These are phyloP conservation scores for Heteromyza rotundicornis DNA, from an alignment of 2,888 invertebrate species.

Conservation along the genomic window DNA sequence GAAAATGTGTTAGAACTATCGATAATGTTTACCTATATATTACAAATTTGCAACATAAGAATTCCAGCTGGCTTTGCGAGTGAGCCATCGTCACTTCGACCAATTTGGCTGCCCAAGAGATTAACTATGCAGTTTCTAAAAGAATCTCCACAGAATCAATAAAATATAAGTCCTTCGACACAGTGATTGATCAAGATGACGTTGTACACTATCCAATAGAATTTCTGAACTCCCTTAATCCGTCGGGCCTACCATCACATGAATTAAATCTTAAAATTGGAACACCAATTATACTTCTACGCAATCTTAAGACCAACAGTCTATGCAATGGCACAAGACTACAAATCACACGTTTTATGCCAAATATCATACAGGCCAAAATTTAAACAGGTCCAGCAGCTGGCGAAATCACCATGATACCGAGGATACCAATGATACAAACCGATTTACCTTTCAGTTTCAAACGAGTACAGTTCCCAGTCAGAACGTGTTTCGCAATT, in stretches of 20 bases:
- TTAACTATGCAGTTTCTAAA: not conserved
- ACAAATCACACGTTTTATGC: slow-evolving; percentile 35
- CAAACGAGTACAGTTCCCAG: too few relatives aligned
- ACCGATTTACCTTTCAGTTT: too few relatives aligned
- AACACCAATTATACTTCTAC: slow-evolving; percentile 9
- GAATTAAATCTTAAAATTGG: too few relatives aligned
- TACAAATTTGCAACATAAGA: not conserved
- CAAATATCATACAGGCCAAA: slow-evolving; percentile 32
- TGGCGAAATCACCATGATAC: not conserved
- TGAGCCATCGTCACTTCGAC: slow-evolving; percentile 14
- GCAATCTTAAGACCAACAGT: slow-evolving; percentile 36
- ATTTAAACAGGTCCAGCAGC: not conserved
- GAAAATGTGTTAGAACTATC: slow-evolving; percentile 4
- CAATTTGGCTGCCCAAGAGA: not conserved
- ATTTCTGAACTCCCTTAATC: slow-evolving; percentile 16
- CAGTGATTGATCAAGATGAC: not conserved
- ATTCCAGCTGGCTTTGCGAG: slow-evolving; percentile 9
- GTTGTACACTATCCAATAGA: slow-evolving; percentile 1
- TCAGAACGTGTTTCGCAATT: too few relatives aligned
- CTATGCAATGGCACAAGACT: slow-evolving; percentile 44
- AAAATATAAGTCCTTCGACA: slow-evolving; percentile 5
- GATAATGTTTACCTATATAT: not conserved
- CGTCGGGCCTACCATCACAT: too few relatives aligned
- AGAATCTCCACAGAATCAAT: not conserved
- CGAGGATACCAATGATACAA: not conserved